Base-by-base conservation (phyloP, 1,140 invertebrate species). In the Stratiolaelaps scimitus region DNA sequence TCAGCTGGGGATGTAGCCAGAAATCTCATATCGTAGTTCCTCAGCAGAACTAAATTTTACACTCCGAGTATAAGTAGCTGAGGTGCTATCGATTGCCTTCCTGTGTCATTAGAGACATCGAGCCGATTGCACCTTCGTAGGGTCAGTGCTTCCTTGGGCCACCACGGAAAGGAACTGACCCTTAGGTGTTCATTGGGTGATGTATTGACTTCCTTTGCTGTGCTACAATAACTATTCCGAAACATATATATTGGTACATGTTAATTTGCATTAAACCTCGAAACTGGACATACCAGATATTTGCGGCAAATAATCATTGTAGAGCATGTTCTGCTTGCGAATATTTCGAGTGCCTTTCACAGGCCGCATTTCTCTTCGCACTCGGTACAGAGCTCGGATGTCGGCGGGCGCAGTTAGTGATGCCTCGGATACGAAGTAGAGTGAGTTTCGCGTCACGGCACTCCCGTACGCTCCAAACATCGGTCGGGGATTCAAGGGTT, bases 401-500 rank as follows among this genome's bases (percentile, higher is more conserved):
- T 70, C 69, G 17, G 66, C 69, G 28, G 72, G 70, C 28, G 70
- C 10, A 0, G 72, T 68, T 7, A 66, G 13, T 26, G 68, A 66
- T 4, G 65, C 46, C 20, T 75, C 69, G 23, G 75, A 76, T 1
- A 76, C 72, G 70, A 77, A 77, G 7, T 74, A 71, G n/a, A 76
- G 71, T 7, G 75, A 76, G 65, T 76, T 72, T 5, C 67, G 64
- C 6, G 71, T 70, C 10, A 74, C 69, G 29, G 72, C 66, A 64
- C 72, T 75, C 0, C 76, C 76, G 67, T 73, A 76, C 26, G 73
- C 69, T 0, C 75, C 76, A 66, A 74, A 76, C 75, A 76, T 76
- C 64, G 74, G 73, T 26, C 74, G 68, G 28, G 73, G 72, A 64
- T 71, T 73, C 2, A 75, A 73, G 4, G 75, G 75, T 64, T 77